Evolutionary conservation across 1,140 invertebrate genomes (phyloP).

Genomic region (Anastatus disparis): DNA sequence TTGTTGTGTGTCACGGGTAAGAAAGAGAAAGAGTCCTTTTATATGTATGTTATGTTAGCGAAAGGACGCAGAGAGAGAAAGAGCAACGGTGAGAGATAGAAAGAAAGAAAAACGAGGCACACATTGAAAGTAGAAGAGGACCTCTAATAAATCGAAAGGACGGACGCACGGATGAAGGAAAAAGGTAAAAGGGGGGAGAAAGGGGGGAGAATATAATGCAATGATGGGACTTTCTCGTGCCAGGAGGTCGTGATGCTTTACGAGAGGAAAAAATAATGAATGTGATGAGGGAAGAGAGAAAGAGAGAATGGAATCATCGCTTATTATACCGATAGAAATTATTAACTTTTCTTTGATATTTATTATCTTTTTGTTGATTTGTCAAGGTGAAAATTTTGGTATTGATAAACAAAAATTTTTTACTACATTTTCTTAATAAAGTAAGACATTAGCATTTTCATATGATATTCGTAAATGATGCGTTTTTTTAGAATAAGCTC

Average conservation of each 20-base stretch:
- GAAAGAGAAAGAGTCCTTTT: conserved; percentile 11
- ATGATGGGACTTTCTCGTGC: conserved; percentile 59
- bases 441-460: no score
- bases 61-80: conserved; percentile 3
- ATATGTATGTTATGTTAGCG: no score
- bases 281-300: conserved; percentile 24
- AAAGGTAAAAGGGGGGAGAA: no score
- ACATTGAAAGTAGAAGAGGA: no score
- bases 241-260: conserved; percentile 54
- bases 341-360: not conserved
- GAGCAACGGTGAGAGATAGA: conserved; percentile 9
- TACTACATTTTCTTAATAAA: no score
- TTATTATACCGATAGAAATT: conserved; percentile 15
- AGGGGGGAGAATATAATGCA: conserved; percentile 47
- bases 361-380: no score
- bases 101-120: conserved; percentile 25
- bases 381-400: no score
- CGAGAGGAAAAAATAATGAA: conserved; percentile 44
- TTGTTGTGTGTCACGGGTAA: not conserved
- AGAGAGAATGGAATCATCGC: conserved; percentile 15
- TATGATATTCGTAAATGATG: no score
- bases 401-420: no score
- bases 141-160: conserved; percentile 55
- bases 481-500: no score
- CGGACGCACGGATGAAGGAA: conserved; percentile 41